Percentiles rank a stretch among this genome's conserved stretches.
Conservation (phyloP, 2,113 vertebrate species). For the Seriola quinqueradiata region DNA sequence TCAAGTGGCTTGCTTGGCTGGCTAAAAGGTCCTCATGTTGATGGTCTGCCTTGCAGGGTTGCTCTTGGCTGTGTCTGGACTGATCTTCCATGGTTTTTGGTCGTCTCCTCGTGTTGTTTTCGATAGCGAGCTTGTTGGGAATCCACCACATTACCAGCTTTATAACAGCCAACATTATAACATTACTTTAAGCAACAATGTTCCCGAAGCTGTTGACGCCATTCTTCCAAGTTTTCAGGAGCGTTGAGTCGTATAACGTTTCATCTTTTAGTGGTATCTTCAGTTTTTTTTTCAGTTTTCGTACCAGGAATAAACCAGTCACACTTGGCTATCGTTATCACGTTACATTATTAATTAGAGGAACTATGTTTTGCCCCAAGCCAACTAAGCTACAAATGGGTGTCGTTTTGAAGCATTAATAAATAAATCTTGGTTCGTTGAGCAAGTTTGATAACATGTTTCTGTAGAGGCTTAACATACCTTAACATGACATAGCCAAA, state of each 20-base stretch:
- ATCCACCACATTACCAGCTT: conserved; percentile 15
- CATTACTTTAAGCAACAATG: neutral
- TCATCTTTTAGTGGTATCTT: neutral
- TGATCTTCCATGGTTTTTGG: conserved; percentile 55
- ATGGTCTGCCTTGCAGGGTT: conserved; percentile 22
- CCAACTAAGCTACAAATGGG: neutral
- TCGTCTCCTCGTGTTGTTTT: conserved; percentile 77
- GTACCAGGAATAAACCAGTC: neutral
- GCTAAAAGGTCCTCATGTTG: neutral
- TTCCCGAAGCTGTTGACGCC: neutral
- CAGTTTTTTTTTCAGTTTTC: neutral
- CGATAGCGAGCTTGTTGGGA: conserved; percentile 23
- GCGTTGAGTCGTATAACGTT: conserved; percentile 44
- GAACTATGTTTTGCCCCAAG: neutral
- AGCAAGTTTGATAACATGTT: conserved; percentile 38
- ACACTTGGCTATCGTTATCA: neutral
- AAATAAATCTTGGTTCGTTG: conserved; percentile 7
- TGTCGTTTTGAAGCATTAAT: conserved; percentile 13
- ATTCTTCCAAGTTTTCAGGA: conserved; percentile 54
- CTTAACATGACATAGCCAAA: neutral
- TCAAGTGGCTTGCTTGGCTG: conserved; percentile 8
- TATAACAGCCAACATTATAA: neutral
- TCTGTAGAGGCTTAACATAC: neutral
- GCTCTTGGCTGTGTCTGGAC: conserved; percentile 50
- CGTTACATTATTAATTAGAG: neutral